These are phyloP conservation scores for Eupithecia inturbata DNA, from an alignment of 2,888 invertebrate species.

Conservation along the genomic window DNA sequence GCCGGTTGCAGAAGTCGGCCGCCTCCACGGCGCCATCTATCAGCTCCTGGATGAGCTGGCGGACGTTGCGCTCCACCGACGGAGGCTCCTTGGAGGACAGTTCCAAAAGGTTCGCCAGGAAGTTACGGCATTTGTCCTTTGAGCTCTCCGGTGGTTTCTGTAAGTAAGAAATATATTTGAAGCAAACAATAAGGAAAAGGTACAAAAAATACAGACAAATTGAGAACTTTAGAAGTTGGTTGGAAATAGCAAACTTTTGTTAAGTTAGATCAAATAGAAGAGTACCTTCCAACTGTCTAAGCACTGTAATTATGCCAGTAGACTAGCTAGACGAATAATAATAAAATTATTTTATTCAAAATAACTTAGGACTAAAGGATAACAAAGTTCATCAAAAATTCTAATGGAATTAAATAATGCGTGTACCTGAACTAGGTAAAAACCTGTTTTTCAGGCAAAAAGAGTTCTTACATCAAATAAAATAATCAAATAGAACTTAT, in stretches of 20 bases:
- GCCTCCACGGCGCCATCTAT: conserved; percentile 98
- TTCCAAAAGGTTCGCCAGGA: conserved; percentile 72
- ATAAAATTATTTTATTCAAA: too few species aligned
- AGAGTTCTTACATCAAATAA: too few species aligned
- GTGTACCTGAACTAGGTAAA: too few species aligned
- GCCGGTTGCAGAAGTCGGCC: conserved; percentile 96
- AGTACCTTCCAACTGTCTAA: neutral
- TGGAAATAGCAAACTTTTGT: too few species aligned
- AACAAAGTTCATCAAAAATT: too few species aligned
- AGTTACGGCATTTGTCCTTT: conserved; percentile 37
- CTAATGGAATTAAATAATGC: too few species aligned
- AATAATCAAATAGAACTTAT: too few species aligned
- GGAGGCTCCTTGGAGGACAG: conserved; percentile 95
- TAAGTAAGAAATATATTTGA: neutral
- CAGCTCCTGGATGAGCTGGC: conserved; percentile 96
- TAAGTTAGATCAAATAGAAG: neutral
- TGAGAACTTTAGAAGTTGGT: neutral
- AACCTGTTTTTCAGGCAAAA: too few species aligned
- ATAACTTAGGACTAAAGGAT: too few species aligned
- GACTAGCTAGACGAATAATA: too few species aligned
- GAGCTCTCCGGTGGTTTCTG: conserved; percentile 88
- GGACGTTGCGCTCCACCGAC: conserved; percentile 95
- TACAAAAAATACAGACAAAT: neutral
- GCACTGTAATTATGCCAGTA: too few species aligned
- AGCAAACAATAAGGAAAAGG: neutral